These are phyloP conservation scores for Neelides sp. DNA, from an alignment of 1,140 invertebrate genomes.

Conservation along the genomic window DNA sequence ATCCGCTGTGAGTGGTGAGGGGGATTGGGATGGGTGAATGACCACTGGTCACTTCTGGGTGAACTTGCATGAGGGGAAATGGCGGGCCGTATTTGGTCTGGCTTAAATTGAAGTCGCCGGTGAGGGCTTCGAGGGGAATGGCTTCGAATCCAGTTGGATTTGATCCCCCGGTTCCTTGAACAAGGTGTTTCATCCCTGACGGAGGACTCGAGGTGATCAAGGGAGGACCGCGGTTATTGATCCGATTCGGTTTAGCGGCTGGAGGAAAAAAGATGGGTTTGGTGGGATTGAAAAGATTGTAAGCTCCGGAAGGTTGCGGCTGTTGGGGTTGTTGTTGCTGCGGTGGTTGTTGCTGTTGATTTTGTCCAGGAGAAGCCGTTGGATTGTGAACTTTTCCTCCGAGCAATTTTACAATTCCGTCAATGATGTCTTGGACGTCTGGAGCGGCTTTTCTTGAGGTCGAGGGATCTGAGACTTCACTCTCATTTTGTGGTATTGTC, in stretches of 20 bases:
- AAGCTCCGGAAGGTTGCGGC: slow-evolving; percentile 2
- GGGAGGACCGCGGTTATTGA: slow-evolving; percentile 74
- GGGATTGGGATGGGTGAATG: too few species aligned
- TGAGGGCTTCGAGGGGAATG: slow-evolving; percentile 26
- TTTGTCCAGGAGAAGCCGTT: slow-evolving; percentile 17
- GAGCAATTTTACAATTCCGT: slow-evolving; percentile 72
- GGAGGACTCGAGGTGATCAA: background rate
- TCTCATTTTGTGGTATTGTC: too few species aligned
- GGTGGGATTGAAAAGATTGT: slow-evolving; percentile 30
- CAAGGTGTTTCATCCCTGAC: background rate
- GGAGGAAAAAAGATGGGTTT: slow-evolving; percentile 39
- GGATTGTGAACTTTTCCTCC: slow-evolving; percentile 66
- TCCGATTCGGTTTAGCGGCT: slow-evolving; percentile 42
- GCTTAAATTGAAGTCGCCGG: slow-evolving; percentile 19
- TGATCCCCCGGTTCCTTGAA: background rate
- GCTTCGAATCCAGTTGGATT: slow-evolving; percentile 22
- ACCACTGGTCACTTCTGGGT: too few species aligned
- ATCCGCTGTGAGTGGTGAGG: too few species aligned
- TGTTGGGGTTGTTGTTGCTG: slow-evolving; percentile 45
- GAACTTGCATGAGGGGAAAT: slow-evolving; percentile 17
- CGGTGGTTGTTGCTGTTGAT: slow-evolving; percentile 28
- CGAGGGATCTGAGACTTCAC: slow-evolving; percentile 10
- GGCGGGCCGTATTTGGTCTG: slow-evolving; percentile 25
- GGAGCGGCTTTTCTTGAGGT: slow-evolving; percentile 43
- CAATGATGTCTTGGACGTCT: slow-evolving; percentile 80